A percentile compares a stretch with the other conserved stretches of the same genome.
These are phyloP conservation scores for Siphlonurus alternatus DNA, from an alignment of 2,888 invertebrate genomes.

Conservation along the genomic window DNA sequence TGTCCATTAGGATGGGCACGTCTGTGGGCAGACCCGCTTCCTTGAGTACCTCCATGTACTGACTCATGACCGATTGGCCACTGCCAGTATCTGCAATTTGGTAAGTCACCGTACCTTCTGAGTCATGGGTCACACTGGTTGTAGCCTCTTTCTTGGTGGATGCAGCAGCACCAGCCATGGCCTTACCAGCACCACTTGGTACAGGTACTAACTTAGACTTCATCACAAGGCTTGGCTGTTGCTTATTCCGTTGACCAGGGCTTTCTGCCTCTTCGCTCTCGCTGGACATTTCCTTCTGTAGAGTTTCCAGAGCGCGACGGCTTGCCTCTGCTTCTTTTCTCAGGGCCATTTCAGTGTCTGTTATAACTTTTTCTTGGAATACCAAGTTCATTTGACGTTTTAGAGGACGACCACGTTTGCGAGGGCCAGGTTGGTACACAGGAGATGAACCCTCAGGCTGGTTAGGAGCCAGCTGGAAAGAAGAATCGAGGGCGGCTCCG, in stretches of 20 bases:
- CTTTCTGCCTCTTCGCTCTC: slow-evolving; percentile 21
- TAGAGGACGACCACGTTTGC: slow-evolving; percentile 13
- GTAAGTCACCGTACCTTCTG: background rate
- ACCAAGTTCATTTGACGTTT: slow-evolving; percentile 14
- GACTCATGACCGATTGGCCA: slow-evolving; percentile 10
- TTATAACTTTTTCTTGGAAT: slow-evolving; percentile 14
- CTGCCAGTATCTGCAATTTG: background rate
- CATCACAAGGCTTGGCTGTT: slow-evolving; percentile 5
- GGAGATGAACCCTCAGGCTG: background rate
- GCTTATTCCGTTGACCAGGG: slow-evolving; percentile 24
- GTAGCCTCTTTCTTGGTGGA: background rate
- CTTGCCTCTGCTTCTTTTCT: slow-evolving; percentile 27
- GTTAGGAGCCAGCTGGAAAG: background rate
- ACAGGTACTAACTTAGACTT: slow-evolving; percentile 6
- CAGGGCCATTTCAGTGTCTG: slow-evolving; percentile 14
- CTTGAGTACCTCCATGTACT: slow-evolving; percentile 19
- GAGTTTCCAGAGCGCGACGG: slow-evolving; percentile 26
- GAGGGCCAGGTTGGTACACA: slow-evolving; percentile 7
- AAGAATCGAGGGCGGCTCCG: background rate
- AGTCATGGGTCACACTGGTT: background rate
- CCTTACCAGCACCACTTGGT: background rate
- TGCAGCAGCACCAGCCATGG: background rate
- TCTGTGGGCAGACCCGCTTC: slow-evolving; percentile 26
- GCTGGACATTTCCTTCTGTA: slow-evolving; percentile 25
- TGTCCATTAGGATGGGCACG: slow-evolving; percentile 42